Evolutionary conservation across 2,113 vertebrate species (phyloP).

Genomic region (Pygoscelis antarcticus): DNA sequence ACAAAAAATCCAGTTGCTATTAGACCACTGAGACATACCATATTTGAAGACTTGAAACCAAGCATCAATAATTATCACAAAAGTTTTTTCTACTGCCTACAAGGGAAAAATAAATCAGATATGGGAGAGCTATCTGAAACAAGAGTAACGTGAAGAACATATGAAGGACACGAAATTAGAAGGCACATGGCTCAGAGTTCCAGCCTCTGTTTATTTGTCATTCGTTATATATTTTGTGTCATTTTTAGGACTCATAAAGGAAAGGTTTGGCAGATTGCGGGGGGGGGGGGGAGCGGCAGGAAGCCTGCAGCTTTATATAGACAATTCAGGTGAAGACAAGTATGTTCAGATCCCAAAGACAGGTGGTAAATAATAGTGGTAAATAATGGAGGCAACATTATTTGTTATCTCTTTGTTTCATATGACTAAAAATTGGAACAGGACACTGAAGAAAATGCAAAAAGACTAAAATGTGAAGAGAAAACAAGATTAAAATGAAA

Average conservation of each 20-base stretch:
- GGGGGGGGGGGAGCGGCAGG: rapidly evolving
- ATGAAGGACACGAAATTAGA: background rate
- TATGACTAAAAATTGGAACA: background rate
- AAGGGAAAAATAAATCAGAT: background rate
- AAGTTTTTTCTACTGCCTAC: background rate
- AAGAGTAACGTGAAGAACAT: background rate
- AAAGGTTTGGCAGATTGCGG: background rate
- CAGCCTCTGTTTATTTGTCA: background rate
- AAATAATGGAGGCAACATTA: background rate
- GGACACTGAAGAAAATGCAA: background rate
- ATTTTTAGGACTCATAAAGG: background rate
- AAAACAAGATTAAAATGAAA: background rate
- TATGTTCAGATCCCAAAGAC: background rate
- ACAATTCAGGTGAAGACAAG: background rate
- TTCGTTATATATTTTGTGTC: background rate
- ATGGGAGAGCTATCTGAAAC: background rate
- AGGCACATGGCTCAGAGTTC: background rate
- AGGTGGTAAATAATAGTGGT: background rate
- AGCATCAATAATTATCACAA: background rate
- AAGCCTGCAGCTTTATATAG: background rate
- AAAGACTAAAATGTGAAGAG: background rate
- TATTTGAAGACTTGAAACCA: background rate
- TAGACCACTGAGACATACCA: background rate
- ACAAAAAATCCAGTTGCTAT: background rate
- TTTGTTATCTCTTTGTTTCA: background rate